Evolutionary conservation across 1,140 invertebrate species (phyloP).

Genomic region (Teleogryllus occipitalis): DNA sequence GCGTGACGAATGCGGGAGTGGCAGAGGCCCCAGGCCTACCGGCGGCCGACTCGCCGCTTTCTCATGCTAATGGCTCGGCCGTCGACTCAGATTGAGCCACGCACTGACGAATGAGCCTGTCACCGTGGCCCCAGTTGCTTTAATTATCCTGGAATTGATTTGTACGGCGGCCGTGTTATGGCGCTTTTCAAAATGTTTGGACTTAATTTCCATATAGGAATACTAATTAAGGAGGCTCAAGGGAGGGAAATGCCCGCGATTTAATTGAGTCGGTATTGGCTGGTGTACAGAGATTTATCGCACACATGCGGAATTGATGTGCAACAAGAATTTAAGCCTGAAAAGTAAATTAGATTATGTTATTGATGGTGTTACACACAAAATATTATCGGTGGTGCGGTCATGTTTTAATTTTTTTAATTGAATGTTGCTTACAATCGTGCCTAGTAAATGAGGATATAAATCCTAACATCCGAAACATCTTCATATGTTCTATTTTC

Average conservation of each 20-base stretch:
- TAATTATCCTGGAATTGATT: background rate
- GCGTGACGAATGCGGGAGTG: background rate
- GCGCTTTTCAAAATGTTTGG: background rate
- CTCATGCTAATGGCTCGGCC: background rate
- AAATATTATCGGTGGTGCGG: background rate
- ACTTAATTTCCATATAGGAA: constrained; percentile 5
- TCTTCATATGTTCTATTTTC: background rate
- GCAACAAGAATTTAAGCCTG: background rate
- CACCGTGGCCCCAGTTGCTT: background rate
- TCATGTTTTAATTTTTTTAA: background rate
- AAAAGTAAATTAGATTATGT: background rate
- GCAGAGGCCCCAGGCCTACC: background rate
- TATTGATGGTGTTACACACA: background rate
- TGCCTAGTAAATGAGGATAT: background rate
- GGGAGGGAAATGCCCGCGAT: background rate
- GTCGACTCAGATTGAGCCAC: background rate
- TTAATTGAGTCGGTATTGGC: background rate
- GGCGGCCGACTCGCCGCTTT: background rate
- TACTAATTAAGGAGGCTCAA: background rate
- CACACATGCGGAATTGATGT: background rate
- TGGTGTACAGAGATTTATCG: background rate
- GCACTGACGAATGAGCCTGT: background rate
- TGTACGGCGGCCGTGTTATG: background rate
- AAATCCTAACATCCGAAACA: background rate
- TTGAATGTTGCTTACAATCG: background rate